Base-by-base conservation (phyloP, 2,113 vertebrate genomes). In the Chaetops frenatus region DNA sequence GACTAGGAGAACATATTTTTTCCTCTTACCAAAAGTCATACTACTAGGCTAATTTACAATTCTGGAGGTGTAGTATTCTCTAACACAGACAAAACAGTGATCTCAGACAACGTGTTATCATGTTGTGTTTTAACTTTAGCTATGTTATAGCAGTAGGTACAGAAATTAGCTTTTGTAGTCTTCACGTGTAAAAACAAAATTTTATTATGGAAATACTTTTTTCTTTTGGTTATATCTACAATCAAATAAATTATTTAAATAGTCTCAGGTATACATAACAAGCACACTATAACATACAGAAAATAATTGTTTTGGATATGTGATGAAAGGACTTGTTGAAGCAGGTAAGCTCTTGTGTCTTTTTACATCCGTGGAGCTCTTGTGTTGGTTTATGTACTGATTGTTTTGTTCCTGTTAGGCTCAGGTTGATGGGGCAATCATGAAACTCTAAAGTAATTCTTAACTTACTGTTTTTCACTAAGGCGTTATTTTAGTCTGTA, bases 101-200 rank as follows among this genome's bases (percentile, higher is more conserved):
- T 96, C 96, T 97, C 91, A 67, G 94, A 66, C 92, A 96, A 48
- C 93, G 85, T 79, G 66, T 96, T 97, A 94, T 86, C 94, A 56
- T 86, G 81, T 93, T 74, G 60, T 72, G 50, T 96, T 97, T 97
- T 88, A 96, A 87, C 86, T 84, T 56, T 3, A 85, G 66, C 48
- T 74, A 13, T 17, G 15, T 95, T 92, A 87, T 56, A 82, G 81
- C 90, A 94, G 64, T 86, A 91, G 88, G 58, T 78, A 73, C 31
- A 45, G 58, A 73, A 86, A 69, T 81, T 58, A 71, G 38, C 58
- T 90, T 94, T 97, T 92, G 62, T 85, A 87, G 81, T 69, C 79
- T 86, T 92, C 62, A 64, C n/a, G 4, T 31, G 5, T 47, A 24
- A 73, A 82, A 86, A 2, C 72, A 96, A 94, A 96, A 64, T 50